phyloP scores from a whole-genome alignment of 2,888 invertebrate genomes.

The Matsumyia berberina region DNA sequence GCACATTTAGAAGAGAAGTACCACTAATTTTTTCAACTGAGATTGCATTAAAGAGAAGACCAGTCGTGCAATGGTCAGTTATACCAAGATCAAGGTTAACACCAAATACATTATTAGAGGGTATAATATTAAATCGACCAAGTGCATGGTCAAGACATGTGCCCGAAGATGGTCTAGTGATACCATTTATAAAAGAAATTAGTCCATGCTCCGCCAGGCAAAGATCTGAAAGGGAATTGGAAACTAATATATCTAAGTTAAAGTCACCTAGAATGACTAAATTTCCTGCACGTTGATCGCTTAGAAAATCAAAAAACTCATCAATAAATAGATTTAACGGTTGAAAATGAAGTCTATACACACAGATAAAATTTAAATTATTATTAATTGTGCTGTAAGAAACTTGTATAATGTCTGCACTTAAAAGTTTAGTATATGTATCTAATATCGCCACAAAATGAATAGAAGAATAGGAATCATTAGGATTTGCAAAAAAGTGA shows the following conservation, averaged over 20 bases:
- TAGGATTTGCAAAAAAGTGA: neutral
- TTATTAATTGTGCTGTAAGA: neutral
- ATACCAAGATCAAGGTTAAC: neutral
- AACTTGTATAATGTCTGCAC: slow-evolving; percentile 2
- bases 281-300: neutral
- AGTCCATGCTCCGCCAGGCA: slow-evolving; percentile 5
- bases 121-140: neutral
- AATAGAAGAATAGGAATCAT: neutral
- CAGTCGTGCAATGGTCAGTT: slow-evolving; percentile 13
- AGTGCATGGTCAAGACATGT: slow-evolving; percentile 12
- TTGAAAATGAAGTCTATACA: neutral
- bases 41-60: no score
- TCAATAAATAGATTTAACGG: neutral
- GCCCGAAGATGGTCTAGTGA: slow-evolving; percentile 8
- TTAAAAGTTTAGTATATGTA: neutral
- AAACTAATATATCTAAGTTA: neutral
- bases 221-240: neutral
- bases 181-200: neutral
- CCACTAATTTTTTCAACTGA: no score
- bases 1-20: no score
- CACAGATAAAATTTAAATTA: neutral
- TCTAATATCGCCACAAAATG: neutral
- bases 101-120: neutral
- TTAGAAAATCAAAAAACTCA: neutral
- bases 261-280: neutral